Evolutionary conservation across 2,888 invertebrate species (phyloP).

Genomic region (Spilarctia lutea): DNA sequence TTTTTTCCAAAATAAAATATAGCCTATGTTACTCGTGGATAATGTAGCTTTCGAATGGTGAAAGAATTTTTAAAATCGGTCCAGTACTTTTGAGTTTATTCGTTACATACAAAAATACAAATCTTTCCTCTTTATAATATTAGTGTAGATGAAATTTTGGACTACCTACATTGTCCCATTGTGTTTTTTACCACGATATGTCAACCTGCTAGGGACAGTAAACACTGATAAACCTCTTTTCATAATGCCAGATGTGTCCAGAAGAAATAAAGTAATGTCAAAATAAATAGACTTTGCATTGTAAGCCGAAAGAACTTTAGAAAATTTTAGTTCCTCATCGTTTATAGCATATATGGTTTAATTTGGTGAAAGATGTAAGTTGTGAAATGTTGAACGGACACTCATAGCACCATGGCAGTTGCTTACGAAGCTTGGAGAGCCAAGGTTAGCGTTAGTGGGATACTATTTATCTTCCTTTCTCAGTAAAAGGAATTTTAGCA

Average conservation of each 20-base stretch:
- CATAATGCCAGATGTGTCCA: background rate
- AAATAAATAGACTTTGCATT: background rate
- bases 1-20: no score
- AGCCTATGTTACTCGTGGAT: no score
- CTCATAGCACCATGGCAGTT: constrained; percentile 6
- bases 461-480: background rate
- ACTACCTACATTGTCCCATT: background rate
- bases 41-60: no score
- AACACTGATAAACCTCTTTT: background rate
- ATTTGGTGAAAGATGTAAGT: background rate
- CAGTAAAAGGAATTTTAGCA: background rate
- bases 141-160: no score
- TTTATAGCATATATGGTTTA: background rate
- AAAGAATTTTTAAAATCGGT: no score
- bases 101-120: no score
- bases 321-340: background rate
- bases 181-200: background rate
- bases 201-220: background rate
- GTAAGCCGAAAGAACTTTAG: background rate
- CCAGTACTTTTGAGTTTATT: no score
- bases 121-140: no score
- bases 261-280: background rate
- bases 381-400: background rate
- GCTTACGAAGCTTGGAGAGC: constrained; percentile 10
- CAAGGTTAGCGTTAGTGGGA: background rate